These are phyloP conservation scores for Aphaenogaster ashmeadi DNA, from an alignment of 1,140 invertebrate genomes.

Conservation along the genomic window DNA sequence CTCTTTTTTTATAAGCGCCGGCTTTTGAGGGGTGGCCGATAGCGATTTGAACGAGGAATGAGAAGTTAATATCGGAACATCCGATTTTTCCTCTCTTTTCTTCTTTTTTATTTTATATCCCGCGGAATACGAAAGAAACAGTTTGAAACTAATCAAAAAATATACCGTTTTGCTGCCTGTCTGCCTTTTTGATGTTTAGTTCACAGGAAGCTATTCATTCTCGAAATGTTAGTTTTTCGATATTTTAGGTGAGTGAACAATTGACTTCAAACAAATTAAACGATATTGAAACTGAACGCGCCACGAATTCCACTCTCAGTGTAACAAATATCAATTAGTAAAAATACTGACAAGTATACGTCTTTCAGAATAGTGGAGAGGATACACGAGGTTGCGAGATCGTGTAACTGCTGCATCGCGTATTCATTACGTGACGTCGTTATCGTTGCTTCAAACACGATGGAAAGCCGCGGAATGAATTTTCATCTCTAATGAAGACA, in stretches of 20 bases:
- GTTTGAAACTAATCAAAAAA: slow-evolving; percentile 9
- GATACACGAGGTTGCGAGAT: not conserved
- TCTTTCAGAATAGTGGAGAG: not conserved
- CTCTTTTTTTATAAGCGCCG: not conserved
- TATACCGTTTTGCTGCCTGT: not conserved
- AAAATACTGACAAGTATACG: not conserved
- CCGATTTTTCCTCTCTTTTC: not conserved
- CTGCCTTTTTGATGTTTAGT: not conserved
- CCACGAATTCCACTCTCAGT: not conserved
- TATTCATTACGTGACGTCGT: slow-evolving; percentile 56
- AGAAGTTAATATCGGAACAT: slow-evolving; percentile 33
- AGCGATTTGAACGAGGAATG: not conserved
- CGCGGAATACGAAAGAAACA: not conserved
- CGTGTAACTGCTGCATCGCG: slow-evolving; percentile 10
- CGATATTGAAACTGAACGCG: not conserved
- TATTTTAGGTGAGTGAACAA: not conserved
- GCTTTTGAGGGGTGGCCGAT: not conserved
- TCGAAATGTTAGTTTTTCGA: not conserved
- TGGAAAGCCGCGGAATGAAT: slow-evolving; percentile 47
- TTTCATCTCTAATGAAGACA: slow-evolving; percentile 59
- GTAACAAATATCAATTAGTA: not conserved
- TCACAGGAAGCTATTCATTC: not conserved
- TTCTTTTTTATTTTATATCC: not conserved
- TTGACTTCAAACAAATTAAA: not conserved
- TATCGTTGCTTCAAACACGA: slow-evolving; percentile 26